A percentile compares a stretch with the other conserved stretches of the same genome.
Evolutionary conservation across 2,888 invertebrate species (phyloP).

Genomic region (Platyscelio sp.): DNA sequence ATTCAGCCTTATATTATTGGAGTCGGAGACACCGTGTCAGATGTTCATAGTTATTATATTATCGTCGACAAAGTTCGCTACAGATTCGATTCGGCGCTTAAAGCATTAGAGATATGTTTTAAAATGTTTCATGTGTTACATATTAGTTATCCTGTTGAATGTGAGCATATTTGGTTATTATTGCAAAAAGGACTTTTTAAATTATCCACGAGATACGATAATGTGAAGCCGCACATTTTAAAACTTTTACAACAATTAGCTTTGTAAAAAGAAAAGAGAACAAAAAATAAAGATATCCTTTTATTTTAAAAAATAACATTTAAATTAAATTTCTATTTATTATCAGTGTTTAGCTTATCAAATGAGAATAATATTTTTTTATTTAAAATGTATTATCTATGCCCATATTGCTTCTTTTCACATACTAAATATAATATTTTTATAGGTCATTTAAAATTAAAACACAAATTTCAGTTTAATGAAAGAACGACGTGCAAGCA

Average conservation of each 20-base stretch:
- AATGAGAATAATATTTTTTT: too few species aligned
- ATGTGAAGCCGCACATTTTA: neutral
- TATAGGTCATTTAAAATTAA: conserved; percentile 28
- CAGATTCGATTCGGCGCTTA: neutral
- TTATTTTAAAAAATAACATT: too few species aligned
- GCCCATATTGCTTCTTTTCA: neutral
- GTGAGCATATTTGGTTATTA: conserved; percentile 35
- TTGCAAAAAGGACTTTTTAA: conserved; percentile 20
- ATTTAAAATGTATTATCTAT: neutral
- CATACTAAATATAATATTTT: neutral
- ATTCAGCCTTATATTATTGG: conserved; percentile 18
- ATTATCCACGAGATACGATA: neutral
- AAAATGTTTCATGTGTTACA: conserved; percentile 23
- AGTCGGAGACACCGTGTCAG: neutral
- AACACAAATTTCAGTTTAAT: conserved; percentile 27
- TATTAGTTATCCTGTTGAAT: conserved; percentile 34
- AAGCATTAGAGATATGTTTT: conserved; percentile 42
- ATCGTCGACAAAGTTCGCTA: conserved; percentile 21
- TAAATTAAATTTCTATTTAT: too few species aligned
- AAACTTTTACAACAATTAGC: neutral
- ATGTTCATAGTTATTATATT: conserved; percentile 22
- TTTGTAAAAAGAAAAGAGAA: too few species aligned
- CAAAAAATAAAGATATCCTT: too few species aligned
- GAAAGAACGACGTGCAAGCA: conserved; percentile 25
- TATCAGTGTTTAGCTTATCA: too few species aligned